These are phyloP conservation scores for Epirrhoe tristata DNA, from an alignment of 2,888 invertebrate genomes.

Conservation along the genomic window DNA sequence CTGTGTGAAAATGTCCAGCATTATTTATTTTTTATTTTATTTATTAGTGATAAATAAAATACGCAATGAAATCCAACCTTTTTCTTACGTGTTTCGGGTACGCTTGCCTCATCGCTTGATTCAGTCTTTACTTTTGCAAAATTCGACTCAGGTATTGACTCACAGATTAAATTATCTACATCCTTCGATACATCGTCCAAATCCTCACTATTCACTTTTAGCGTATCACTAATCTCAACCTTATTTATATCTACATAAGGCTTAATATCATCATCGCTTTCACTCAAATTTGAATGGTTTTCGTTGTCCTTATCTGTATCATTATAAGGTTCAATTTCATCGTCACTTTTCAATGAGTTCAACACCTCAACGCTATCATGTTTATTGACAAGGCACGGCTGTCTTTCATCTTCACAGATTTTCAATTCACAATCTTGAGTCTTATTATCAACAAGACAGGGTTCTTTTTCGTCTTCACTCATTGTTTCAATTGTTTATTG, in stretches of 20 bases:
- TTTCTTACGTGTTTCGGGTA: constrained; percentile 21
- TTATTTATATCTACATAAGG: constrained; percentile 11
- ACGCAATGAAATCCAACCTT: constrained; percentile 25
- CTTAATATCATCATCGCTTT: constrained; percentile 23
- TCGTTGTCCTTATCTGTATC: constrained; percentile 8
- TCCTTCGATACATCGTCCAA: constrained; percentile 38
- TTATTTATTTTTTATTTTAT: no score
- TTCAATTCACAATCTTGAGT: constrained; percentile 38
- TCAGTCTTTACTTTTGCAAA: constrained; percentile 29
- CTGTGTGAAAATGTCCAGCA: no score
- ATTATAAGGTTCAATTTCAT: constrained; percentile 24
- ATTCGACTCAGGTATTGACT: constrained; percentile 47
- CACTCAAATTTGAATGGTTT: constrained; percentile 3
- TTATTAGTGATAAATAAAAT: not conserved
- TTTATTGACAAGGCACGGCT: constrained; percentile 47
- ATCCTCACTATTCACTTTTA: constrained; percentile 21
- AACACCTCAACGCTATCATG: constrained; percentile 37
- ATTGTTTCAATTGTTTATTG: constrained; percentile 53
- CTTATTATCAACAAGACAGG: constrained; percentile 48
- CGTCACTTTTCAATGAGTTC: constrained; percentile 25
- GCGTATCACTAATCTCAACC: constrained; percentile 22
- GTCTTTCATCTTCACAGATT: constrained; percentile 44
- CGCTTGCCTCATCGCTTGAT: constrained; percentile 37
- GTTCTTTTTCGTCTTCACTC: constrained; percentile 64
- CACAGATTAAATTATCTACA: constrained; percentile 42